Base-by-base conservation (phyloP, 2,797 vertebrate genomes). In the Onychomys arenicola region DNA sequence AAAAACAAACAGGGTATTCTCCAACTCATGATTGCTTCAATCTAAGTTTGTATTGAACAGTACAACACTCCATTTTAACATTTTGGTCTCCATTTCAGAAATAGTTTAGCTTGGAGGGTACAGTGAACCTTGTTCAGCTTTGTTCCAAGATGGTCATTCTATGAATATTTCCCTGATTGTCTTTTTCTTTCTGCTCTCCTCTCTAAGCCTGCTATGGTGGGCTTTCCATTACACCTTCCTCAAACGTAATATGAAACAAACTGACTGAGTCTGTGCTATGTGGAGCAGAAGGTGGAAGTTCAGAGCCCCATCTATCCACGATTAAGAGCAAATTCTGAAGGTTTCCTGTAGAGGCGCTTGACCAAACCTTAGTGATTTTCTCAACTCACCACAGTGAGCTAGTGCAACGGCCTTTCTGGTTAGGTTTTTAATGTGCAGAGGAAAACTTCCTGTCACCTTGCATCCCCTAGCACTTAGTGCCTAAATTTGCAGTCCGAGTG, bases 221-320 rank as follows among this genome's bases (percentile, higher is more conserved):
- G 32, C n/a, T 85, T 96, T 81, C 23, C 34, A 27, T 97, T 40
- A 77, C 40, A 73, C n/a, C 4, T 75, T 90, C 69, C 69, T 93
- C 81, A 84, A 91, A 93, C 43, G 67, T 93, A 91, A 65, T 84
- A 69, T 3, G 9, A 69, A 73, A 73, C 83, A 49, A 91, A 96
- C 87, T 86, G n/a, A 82, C 69, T 43, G 90, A 91, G 43, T 89
- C 84, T 93, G 23, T 69, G 32, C 25, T 75, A 19, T 19, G 46
- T 71, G 69, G 81, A 90, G 88, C 65, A 82, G 61, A 94, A 89
- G 61, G 52, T 69, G 23, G 25, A 19, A 25, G 40, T 5, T 91
- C 43, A 9, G 0, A 27, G 65, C 29, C 12, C 37, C 32, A 21
- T 65, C 67, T 90, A 77, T 90, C 78, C 89, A 11, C 21, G 43